A percentile compares a stretch with the other conserved stretches of the same genome.
phyloP scores from a whole-genome alignment of 2,888 invertebrate species.

The Caenorhabditis japonica region DNA sequence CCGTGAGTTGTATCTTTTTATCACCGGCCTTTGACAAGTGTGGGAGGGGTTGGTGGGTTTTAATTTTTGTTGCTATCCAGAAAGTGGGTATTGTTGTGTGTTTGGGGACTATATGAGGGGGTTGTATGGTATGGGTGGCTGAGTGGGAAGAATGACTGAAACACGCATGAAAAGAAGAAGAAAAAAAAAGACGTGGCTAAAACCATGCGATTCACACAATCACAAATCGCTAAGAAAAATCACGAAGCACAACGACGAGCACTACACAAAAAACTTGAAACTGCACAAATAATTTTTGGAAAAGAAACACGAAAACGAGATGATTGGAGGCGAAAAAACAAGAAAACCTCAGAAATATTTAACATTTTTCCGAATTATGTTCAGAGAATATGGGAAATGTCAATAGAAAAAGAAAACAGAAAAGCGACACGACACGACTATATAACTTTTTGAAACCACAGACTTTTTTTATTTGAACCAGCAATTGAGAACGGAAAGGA shows the following conservation, averaged over 20 bases:
- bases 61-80: conserved; percentile 44
- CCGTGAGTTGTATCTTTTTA: conserved; percentile 55
- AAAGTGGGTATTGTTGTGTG: conserved; percentile 39
- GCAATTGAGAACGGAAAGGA: conserved; percentile 49
- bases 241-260: conserved; percentile 40
- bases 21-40: conserved; percentile 54
- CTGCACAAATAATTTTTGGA: conserved; percentile 14
- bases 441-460: conserved; percentile 33
- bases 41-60: conserved; percentile 40
- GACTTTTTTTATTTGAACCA: conserved; percentile 42
- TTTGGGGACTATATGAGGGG: too few species aligned
- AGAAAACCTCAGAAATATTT: not conserved
- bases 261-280: conserved; percentile 14
- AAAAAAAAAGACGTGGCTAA: conserved; percentile 12
- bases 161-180: not conserved
- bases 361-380: conserved; percentile 10
- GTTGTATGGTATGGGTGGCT: conserved; percentile 19
- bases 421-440: conserved; percentile 10
- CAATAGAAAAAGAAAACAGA: not conserved
- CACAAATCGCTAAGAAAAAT: conserved; percentile 28
- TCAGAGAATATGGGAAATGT: too few species aligned
- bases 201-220: conserved; percentile 25
- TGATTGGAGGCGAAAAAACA: conserved; percentile 7
- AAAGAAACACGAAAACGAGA: conserved; percentile 40
- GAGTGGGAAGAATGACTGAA: not conserved